These are phyloP conservation scores for Piprites chloris DNA, from an alignment of 2,113 vertebrate species.

Conservation along the genomic window DNA sequence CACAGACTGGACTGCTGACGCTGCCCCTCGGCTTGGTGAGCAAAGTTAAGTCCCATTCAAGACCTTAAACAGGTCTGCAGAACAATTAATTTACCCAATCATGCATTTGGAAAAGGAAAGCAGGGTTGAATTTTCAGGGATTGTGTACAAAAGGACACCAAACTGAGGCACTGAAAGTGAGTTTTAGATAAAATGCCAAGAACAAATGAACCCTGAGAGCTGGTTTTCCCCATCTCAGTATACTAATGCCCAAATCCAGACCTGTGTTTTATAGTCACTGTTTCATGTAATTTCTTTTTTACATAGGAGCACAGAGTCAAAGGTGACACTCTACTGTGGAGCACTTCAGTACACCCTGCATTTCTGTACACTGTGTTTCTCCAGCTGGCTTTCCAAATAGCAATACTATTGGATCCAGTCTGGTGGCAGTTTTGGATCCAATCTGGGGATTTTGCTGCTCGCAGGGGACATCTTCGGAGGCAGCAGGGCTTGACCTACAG, in stretches of 20 bases:
- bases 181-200: not conserved
- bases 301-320: not conserved
- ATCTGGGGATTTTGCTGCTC: not conserved
- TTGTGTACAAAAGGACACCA: not conserved
- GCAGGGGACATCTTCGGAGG: not conserved
- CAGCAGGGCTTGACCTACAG: not conserved
- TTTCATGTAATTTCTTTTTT: not conserved
- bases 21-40: fast-evolving
- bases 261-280: not conserved
- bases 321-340: not conserved
- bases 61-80: not conserved
- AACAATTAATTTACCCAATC: not conserved
- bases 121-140: not conserved
- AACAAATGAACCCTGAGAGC: fast-evolving
- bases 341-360: not conserved
- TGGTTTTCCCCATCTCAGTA: not conserved
- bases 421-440: not conserved
- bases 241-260: not conserved
- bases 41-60: not conserved
- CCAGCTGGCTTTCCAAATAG: not conserved
- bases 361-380: not conserved
- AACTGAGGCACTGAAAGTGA: not conserved
- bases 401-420: not conserved
- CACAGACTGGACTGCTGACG: not conserved
- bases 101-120: not conserved